These are phyloP conservation scores for Trinectes maculatus DNA, from an alignment of 2,113 vertebrate species.

Conservation along the genomic window DNA sequence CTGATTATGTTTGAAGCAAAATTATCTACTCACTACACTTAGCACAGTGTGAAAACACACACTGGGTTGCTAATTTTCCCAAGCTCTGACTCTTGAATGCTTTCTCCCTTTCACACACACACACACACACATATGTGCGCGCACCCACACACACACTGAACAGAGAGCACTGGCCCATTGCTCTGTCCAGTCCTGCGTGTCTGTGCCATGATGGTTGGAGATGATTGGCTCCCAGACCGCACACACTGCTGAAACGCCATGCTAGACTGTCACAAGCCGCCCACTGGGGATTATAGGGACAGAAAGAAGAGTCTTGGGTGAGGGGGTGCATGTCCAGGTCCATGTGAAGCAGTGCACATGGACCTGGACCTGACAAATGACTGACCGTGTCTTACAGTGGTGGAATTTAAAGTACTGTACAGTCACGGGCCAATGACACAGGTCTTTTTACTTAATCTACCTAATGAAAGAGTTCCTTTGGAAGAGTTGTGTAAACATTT, in stretches of 20 bases:
- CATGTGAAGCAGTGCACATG: slow-evolving; percentile 54
- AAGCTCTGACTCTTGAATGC: slow-evolving; percentile 7
- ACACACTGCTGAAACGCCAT: slow-evolving; percentile 68
- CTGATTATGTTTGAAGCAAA: slow-evolving; percentile 12
- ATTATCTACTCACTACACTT: slow-evolving; percentile 20
- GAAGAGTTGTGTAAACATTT: too few species aligned
- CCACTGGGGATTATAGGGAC: slow-evolving; percentile 76
- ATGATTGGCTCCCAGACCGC: slow-evolving; percentile 77
- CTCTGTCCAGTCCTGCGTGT: slow-evolving; percentile 79
- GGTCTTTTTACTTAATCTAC: slow-evolving; percentile 31
- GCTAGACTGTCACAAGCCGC: slow-evolving; percentile 73
- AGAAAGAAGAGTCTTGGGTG: slow-evolving; percentile 61
- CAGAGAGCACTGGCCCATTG: slow-evolving; percentile 73
- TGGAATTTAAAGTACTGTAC: slow-evolving; percentile 24
- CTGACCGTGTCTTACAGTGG: slow-evolving; percentile 39
- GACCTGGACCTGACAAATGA: slow-evolving; percentile 50
- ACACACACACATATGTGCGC: slow-evolving; percentile 32
- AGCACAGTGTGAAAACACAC: slow-evolving; percentile 15
- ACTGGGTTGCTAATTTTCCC: slow-evolving; percentile 41
- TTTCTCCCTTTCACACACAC: slow-evolving; percentile 16
- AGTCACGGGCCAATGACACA: slow-evolving; percentile 24
- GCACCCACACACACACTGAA: slow-evolving; percentile 23
- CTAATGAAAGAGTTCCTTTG: slow-evolving; percentile 40
- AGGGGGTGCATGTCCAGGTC: slow-evolving; percentile 36
- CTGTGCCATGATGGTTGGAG: slow-evolving; percentile 79